Conservation (phyloP, 2,888 invertebrate genomes). For the Oscheius sp. region DNA sequence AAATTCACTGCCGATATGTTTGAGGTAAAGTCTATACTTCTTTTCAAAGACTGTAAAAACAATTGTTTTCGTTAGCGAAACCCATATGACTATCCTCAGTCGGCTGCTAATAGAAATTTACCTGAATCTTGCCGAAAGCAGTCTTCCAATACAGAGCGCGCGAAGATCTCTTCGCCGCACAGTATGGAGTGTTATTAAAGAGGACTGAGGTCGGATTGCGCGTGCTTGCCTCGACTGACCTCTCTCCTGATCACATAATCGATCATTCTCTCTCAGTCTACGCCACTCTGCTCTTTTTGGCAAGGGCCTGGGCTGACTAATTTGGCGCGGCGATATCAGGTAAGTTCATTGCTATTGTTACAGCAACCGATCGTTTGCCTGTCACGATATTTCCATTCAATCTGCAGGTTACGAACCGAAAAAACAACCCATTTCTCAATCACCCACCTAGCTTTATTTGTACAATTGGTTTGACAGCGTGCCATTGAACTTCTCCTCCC, state of each 20-base stretch:
- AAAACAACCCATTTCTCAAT: neutral
- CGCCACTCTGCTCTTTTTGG: constrained; percentile 22
- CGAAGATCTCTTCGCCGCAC: neutral
- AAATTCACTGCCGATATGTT: no score
- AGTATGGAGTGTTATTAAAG: constrained; percentile 23
- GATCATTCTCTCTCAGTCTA: constrained; percentile 21
- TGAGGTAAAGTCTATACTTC: no score
- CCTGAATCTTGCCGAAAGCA: neutral
- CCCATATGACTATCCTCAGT: neutral
- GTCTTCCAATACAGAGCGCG: constrained; percentile 1
- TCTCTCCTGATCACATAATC: constrained; percentile 37
- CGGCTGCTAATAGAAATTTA: neutral
- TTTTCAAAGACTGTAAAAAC: no score
- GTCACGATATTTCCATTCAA: neutral
- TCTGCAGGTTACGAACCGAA: neutral
- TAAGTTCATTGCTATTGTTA: constrained; percentile 14
- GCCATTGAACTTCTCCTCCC: constrained; percentile 4
- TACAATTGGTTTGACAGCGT: constrained; percentile 19
- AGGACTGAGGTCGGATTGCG: constrained; percentile 36
- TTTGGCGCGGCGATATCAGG: neutral
- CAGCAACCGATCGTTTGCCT: neutral
- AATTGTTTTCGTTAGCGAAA: no score
- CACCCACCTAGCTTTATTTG: constrained; percentile 3
- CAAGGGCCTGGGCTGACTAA: neutral
- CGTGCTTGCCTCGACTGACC: constrained; percentile 16